Percentiles rank a stretch among this genome's conserved stretches.
phyloP scores from a whole-genome alignment of 2,888 invertebrate genomes.

The Leptopilina syphax region DNA sequence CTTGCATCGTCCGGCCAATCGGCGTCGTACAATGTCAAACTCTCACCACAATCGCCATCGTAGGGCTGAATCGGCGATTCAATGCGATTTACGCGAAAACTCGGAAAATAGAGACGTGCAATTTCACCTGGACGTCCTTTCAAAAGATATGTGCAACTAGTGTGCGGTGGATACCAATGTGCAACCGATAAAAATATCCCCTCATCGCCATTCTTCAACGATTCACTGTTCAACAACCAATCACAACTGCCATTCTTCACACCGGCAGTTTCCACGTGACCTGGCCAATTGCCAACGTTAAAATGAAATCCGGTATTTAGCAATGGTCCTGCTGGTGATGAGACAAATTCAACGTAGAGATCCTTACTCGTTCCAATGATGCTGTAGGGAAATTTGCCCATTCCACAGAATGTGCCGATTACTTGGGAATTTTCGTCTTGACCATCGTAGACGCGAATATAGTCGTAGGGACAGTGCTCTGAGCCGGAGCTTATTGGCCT shows the following conservation, averaged over 20 bases:
- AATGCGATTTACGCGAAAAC: slow-evolving; percentile 92
- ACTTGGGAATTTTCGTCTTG: slow-evolving; percentile 91
- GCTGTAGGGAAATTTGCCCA: slow-evolving; percentile 95
- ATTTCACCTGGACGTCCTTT: slow-evolving; percentile 92
- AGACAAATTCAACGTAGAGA: slow-evolving; percentile 92
- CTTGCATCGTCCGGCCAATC: slow-evolving; percentile 92
- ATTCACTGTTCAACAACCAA: slow-evolving; percentile 91
- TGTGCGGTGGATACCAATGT: slow-evolving; percentile 96
- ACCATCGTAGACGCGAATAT: slow-evolving; percentile 93
- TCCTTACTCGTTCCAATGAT: slow-evolving; percentile 95
- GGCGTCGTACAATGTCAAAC: slow-evolving; percentile 92
- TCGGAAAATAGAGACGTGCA: slow-evolving; percentile 93
- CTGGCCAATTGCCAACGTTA: slow-evolving; percentile 96
- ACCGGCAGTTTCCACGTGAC: slow-evolving; percentile 93
- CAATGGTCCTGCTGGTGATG: slow-evolving; percentile 92
- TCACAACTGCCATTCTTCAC: slow-evolving; percentile 92
- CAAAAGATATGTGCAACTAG: slow-evolving; percentile 93
- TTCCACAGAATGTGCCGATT: slow-evolving; percentile 94
- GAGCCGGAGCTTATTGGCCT: slow-evolving; percentile 92
- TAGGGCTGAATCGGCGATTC: slow-evolving; percentile 92
- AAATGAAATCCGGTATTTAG: slow-evolving; percentile 96
- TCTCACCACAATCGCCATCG: slow-evolving; percentile 93
- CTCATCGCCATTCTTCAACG: slow-evolving; percentile 88
- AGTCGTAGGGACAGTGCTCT: slow-evolving; percentile 93
- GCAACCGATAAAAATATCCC: slow-evolving; percentile 94